Evolutionary conservation across 2,113 vertebrate species (phyloP).

Genomic region (Emydocephalus ijimae): DNA sequence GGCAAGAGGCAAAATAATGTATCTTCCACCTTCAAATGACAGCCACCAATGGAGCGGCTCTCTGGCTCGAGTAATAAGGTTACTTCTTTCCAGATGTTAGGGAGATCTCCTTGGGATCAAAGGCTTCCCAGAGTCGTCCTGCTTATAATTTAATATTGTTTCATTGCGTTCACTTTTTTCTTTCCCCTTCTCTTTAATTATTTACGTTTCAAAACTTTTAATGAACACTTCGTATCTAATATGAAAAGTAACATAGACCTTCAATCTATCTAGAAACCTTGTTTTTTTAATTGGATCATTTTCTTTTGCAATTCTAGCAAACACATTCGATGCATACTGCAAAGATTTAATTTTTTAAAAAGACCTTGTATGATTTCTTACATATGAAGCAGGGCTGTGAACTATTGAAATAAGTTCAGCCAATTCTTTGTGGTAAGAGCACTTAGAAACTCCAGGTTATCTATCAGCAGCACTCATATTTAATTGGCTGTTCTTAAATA

Average conservation of each 20-base stretch:
- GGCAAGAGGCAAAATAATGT: not conserved
- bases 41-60: not conserved
- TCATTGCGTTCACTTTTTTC: not conserved
- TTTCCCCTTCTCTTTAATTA: not conserved
- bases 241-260: not conserved
- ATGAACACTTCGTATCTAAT: not conserved
- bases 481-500: constrained; percentile 2
- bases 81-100: not conserved
- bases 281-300: no score
- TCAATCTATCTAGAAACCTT: not conserved
- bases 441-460: not conserved
- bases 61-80: not conserved
- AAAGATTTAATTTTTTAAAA: not conserved
- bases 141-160: not conserved
- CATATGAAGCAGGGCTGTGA: not conserved
- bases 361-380: not conserved
- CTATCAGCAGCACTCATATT: constrained; percentile 33
- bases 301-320: not conserved
- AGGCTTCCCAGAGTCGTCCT: not conserved
- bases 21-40: not conserved
- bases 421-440: not conserved
- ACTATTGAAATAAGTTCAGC: not conserved
- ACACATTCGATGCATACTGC: not conserved
- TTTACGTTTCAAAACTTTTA: not conserved
- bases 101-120: fast-evolving